These are phyloP conservation scores for Oceanites oceanicus DNA, from an alignment of 2,113 vertebrate genomes.

Conservation along the genomic window DNA sequence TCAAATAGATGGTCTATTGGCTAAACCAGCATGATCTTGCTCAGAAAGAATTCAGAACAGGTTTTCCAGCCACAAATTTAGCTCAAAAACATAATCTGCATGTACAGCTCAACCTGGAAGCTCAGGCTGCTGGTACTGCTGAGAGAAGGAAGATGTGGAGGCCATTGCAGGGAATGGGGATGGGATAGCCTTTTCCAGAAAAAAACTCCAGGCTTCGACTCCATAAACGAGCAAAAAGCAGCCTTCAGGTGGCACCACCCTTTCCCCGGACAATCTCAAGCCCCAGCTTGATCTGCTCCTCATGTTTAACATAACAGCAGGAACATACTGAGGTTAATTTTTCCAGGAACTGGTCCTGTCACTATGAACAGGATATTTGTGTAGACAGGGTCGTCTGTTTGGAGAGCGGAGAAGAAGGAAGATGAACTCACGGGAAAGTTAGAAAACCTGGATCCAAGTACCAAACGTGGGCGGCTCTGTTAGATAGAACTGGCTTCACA, in stretches of 20 bases:
- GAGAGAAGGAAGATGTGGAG: background rate
- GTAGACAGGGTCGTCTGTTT: background rate
- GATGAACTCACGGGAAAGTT: background rate
- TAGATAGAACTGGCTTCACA: background rate
- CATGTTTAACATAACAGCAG: background rate
- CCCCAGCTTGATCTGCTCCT: background rate
- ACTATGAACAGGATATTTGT: background rate
- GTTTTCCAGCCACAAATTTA: background rate
- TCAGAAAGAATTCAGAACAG: background rate
- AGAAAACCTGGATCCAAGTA: background rate
- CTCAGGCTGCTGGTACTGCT: background rate
- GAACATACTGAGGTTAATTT: background rate
- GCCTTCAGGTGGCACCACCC: background rate
- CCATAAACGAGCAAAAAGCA: background rate
- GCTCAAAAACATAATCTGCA: background rate
- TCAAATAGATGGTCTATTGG: background rate
- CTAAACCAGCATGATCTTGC: background rate
- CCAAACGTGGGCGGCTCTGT: background rate
- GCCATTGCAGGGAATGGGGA: background rate
- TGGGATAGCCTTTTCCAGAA: background rate
- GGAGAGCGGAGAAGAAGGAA: background rate
- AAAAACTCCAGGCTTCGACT: background rate
- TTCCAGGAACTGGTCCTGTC: fast-evolving
- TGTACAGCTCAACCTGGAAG: background rate
- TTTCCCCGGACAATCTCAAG: background rate